Evolutionary conservation across 2,113 vertebrate species (phyloP), one percentile per base, ranked within the genome.

Genomic region (Megaceryle maxima): DNA sequence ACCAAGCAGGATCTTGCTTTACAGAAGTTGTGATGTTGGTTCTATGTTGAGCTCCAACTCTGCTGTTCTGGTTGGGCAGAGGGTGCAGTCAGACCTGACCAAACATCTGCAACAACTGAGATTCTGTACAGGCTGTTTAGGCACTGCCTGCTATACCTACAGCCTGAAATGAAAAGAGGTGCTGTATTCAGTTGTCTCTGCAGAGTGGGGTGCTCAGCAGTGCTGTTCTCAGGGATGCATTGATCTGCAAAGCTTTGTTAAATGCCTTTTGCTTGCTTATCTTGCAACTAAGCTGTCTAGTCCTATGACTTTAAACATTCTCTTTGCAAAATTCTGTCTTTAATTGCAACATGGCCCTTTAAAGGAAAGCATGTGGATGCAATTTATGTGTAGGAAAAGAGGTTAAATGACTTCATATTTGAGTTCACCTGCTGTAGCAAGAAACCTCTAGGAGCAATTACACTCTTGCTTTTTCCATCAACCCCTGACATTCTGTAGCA

Each of bases 361-460:
- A 78, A 84, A 12, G 11, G 84, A 62, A 75, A 88, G 63, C 96
- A 94, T 96, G 79, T 95, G 92, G 96, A 94, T 97, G 86, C 90
- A 95, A 92, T 93, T 96, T 94, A 75, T 39, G 50, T 83, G 68
- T 87, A 88, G 74, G 88, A 64, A 55, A 96, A 84, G 88, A 94
- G 83, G 94, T 96, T 92, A 96, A 93, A 94, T 94, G 62, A 86
- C 88, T 96, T 96, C 44, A 24, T 92, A 83, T 94, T 96, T 46
- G 80, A 95, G 81, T 95, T 96, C 92, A 96, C 96, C 92, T 95
- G 96, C 90, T 92, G 62, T 73, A 93, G 66, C 76, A 57, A 91
- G 80, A 94, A 94, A 78, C 62, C 78, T 96, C 82, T 75, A 95
- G 92, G 57, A 96, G 89, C 91, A 96, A 84, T 97, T 97, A 69